A percentile compares a stretch with the other conserved stretches of the same genome.
Evolutionary conservation across 2,888 invertebrate species (phyloP).

Genomic region (Melanophora roralis): DNA sequence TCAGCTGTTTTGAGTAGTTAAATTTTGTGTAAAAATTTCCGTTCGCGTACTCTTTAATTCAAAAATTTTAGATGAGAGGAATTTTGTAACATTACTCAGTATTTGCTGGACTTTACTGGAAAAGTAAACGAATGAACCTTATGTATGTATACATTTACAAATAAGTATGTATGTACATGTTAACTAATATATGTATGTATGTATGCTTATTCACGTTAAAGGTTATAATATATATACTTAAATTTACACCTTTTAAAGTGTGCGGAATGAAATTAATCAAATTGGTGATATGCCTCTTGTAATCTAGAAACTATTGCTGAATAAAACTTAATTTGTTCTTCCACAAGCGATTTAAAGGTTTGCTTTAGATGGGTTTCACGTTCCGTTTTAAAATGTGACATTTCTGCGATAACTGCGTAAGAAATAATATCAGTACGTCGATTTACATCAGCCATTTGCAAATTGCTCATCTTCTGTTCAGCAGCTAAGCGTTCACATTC

Average conservation of each 20-base stretch:
- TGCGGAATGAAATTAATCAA: conserved; percentile 69
- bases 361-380: conserved; percentile 90
- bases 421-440: conserved; percentile 94
- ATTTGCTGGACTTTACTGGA: too few relatives aligned
- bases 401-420: conserved; percentile 95
- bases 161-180: too few relatives aligned
- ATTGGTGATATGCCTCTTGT: conserved; percentile 80
- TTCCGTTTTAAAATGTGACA: conserved; percentile 94
- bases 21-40: too few relatives aligned
- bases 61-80: too few relatives aligned
- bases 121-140: too few relatives aligned
- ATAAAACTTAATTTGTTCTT: conserved; percentile 94
- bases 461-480: conserved; percentile 90
- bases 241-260: not conserved
- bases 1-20: too few relatives aligned
- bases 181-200: too few relatives aligned
- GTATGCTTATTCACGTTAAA: too few relatives aligned
- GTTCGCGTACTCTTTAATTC: too few relatives aligned
- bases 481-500: conserved; percentile 89
- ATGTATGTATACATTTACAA: too few relatives aligned
- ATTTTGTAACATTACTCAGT: too few relatives aligned
- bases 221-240: not conserved
- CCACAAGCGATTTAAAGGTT: conserved; percentile 90
- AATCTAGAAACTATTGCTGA: conserved; percentile 87
- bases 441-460: conserved; percentile 87